phyloP scores from a whole-genome alignment of 2,888 invertebrate genomes.

The Morinoia aosen region DNA sequence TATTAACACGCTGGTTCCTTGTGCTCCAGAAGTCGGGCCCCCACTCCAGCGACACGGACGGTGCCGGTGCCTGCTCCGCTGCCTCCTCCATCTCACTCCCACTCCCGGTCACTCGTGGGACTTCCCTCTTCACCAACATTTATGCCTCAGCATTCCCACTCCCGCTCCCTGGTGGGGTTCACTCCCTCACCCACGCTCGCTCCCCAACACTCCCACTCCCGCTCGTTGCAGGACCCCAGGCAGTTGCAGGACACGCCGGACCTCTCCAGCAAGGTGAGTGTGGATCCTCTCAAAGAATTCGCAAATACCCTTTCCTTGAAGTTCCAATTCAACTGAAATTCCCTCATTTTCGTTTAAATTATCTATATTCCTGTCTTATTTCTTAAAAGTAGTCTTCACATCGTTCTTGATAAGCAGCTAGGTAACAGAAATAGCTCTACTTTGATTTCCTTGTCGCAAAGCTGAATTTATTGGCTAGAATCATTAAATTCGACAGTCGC shows the following conservation, averaged over 20 bases:
- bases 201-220: conserved; percentile 47
- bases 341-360: too few species aligned
- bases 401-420: too few species aligned
- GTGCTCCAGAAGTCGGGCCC: not conserved
- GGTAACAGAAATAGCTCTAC: too few species aligned
- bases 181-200: conserved; percentile 17
- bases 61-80: conserved; percentile 22
- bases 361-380: too few species aligned
- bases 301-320: too few species aligned
- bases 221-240: not conserved
- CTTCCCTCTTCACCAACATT: conserved; percentile 32
- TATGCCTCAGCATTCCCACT: conserved; percentile 62
- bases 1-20: not conserved
- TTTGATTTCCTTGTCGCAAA: too few species aligned
- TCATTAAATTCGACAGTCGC: too few species aligned
- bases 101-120: conserved; percentile 64
- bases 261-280: conserved; percentile 5
- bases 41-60: not conserved
- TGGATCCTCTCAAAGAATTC: conserved; percentile 5
- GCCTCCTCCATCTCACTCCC: conserved; percentile 57
- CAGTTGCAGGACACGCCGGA: not conserved
- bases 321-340: too few species aligned
- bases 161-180: conserved; percentile 60
- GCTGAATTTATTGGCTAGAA: too few species aligned
- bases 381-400: too few species aligned